Evolutionary conservation across 1,140 invertebrate species (phyloP), one percentile per base, ranked within the genome.

Genomic region (Saxidomus purpurata): DNA sequence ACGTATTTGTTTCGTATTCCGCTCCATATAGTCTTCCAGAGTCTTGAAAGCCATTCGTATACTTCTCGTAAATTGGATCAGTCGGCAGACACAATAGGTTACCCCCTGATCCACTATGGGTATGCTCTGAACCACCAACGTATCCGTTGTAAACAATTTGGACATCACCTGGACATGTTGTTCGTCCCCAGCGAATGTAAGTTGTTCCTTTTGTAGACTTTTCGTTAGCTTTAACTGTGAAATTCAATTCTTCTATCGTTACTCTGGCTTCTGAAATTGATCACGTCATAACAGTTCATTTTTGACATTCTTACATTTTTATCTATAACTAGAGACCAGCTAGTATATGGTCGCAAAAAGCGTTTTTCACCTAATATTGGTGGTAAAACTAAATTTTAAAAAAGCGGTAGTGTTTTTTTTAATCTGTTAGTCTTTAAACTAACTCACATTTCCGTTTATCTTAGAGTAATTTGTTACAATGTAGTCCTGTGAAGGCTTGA

Each of bases 1-100:
- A 95, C 2, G 97, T 97, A 88, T 97, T 25, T 43, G 49, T 43
- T 74, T 90, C 61, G 76, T 92, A 92, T 77, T 92, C 91, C 6
- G 86, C 86, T 17, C 92, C 92, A 69, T 91, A 91, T 17, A 93
- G n/a, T 43, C 80, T 38, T 13, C 47, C 63, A 2, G 22, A n/a
- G 9, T 28, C 22, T 34, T 69, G 61, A n/a, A 34, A 76, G 0
- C 25, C 79, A 36, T 40, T 79, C 0, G n/a, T 28, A 25, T 49
- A 22, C 13, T 22, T 22, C 1, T 6, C 87, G 67, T 49, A 91
- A 19, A 19, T 34, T 22, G 91, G 92, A 25, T 76, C 55, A 8
- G 17, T 61, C 2, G 87, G 79, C 43, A 90, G 52, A 36, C 88
- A 92, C 11, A 92, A 61, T 74, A 38, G 82, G 69, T 77, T 79